Evolutionary conservation across 2,113 vertebrate species (phyloP), one percentile per base, ranked within the genome.

Genomic region (Loxodonta africana): DNA sequence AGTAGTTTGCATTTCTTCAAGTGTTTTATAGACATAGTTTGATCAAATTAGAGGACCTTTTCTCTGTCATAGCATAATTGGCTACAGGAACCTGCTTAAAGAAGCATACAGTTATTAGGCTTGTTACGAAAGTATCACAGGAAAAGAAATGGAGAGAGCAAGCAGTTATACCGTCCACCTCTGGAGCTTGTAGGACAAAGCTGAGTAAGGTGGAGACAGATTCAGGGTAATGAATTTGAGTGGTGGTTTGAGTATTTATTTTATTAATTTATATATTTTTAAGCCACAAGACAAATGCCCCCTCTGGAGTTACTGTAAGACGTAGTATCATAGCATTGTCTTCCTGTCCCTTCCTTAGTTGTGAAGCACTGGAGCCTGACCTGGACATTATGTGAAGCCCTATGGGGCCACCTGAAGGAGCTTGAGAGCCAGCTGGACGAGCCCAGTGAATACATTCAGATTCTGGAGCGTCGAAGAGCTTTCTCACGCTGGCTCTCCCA

Each of bases 381-480:
- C 0, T 99, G 99, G 99, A 99, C 99, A 0, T 88, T 99, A 20
- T 99, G 99, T 8, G 99, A 99, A 96, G 99, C 99, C 0, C 92
- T 99, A 0, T 99, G 99, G 99, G 99, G 99, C 2, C 97, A 97
- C 4, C 67, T 99, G 89, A 98, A 98, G 25, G 99, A 99, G 44
- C 62, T 98, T 11, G 99, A 99, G 23, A 97, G 96, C 73, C 98
- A 99, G 4, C 67, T 97, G 2, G 99, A 99, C 21, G 98, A 98
- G 15, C 95, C 98, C 12, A 95, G 57, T 0, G 98, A 98, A 2
- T 99, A 99, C 53, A 95, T 97, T 71, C 98, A 98, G 94, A 98
- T 99, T 88, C 98, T 99, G 91, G 98, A 99, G 92, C 99, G 99
- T n/a, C 97, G 99, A 88, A 98, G 97, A 23, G 98, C 98, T 88